Evolutionary conservation across 2,888 invertebrate species (phyloP), one percentile per base, ranked within the genome.

Genomic region (Kuschelorhynchus macadamiae): DNA sequence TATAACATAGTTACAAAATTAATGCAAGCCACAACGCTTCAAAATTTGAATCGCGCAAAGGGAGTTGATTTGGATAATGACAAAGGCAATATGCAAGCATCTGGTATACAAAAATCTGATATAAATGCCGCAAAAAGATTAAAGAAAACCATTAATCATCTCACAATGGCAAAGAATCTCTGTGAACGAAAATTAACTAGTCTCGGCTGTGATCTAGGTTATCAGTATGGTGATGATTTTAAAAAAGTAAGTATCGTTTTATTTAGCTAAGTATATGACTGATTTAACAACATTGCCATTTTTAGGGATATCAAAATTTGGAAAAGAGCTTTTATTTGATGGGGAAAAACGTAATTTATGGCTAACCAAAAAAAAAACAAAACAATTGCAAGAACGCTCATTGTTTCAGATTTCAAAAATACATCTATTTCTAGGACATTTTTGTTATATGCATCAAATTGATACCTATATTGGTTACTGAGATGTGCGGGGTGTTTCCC

Each of bases 11-110:
- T 96, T 3, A 93, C 93, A 44, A 96, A 96, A 86, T 92, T 96
- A 75, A 95, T 96, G 92, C 95, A 96, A 86, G 95, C 95, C 0
- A 95, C 96, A 12, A 94, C 95, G 0, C 88, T 95, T 73, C 94
- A 95, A 84, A 96, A 95, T 80, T 86, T 96, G 68, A 95, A 95
- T 84, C 88, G 94, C 75, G 91, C 94, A 4, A 93, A 94, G 85
- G 95, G 93, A 46, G 85, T 91, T 36, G 91, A 92, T 78, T 85
- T 88, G 39, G 93, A 92, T 73, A 86, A 86, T 47, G 87, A 88
- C 68, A 85, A 85, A 55, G 73, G 72, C 44, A 84, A 84, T 52
- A 83, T 87, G n/a, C 79, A 84, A 44, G 85, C 86, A n/a, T 83
- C 85, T 44, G 87, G 87, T 55, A 78, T 90, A 73, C 84, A 91